Conservation (phyloP, 2,888 invertebrate species). For the Mesoligia furuncula region DNA sequence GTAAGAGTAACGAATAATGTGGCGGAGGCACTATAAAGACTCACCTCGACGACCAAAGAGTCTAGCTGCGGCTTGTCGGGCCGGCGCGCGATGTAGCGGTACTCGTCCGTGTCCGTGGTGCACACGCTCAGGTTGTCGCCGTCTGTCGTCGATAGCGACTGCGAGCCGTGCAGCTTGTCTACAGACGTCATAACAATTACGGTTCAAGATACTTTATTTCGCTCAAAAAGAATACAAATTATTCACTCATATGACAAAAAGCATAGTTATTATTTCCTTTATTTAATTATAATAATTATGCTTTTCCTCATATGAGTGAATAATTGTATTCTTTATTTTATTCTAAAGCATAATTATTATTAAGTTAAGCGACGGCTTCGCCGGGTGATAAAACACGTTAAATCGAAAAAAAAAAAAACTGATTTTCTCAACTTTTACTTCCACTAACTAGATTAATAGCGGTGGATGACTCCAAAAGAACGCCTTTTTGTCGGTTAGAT, state of each 20-base stretch:
- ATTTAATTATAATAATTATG: no score
- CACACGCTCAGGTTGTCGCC: slow-evolving; percentile 85
- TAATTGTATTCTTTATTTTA: no score
- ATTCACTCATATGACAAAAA: not conserved
- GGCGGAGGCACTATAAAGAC: not conserved
- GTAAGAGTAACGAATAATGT: not conserved
- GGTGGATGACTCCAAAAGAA: not conserved
- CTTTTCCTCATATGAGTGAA: no score
- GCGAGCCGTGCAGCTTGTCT: slow-evolving; percentile 85
- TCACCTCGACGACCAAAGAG: slow-evolving; percentile 77
- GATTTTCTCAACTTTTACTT: not conserved
- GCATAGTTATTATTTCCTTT: no score
- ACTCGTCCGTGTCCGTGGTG: slow-evolving; percentile 82
- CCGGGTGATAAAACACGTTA: not conserved
- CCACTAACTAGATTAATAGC: not conserved
- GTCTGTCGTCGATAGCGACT: slow-evolving; percentile 81
- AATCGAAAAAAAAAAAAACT: not conserved
- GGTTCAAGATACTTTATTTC: not conserved
- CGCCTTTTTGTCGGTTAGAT: no score
- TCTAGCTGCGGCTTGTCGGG: slow-evolving; percentile 77
- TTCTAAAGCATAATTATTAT: no score
- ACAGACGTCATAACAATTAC: slow-evolving; percentile 15
- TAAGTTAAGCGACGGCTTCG: not conserved
- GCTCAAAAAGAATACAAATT: not conserved
- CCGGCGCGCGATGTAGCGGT: slow-evolving; percentile 67